Evolutionary conservation across 2,797 vertebrate species (phyloP).

Genomic region (Danio tinwini): DNA sequence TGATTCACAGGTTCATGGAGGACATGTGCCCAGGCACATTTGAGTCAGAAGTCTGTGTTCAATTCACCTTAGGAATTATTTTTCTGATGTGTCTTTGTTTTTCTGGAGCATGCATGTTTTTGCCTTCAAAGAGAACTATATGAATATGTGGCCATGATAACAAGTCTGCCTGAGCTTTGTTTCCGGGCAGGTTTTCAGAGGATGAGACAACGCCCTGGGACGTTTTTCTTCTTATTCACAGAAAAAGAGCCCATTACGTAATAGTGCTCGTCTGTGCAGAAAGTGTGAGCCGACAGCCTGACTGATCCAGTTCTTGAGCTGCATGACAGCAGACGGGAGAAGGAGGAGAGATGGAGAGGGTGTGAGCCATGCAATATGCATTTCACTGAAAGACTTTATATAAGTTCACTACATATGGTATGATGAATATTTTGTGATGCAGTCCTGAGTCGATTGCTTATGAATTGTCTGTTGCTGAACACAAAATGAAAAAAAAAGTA

Average conservation of each 20-base stretch:
- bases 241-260: conserved; percentile 62
- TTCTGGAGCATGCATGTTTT: neutral
- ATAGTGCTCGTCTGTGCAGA: conserved; percentile 57
- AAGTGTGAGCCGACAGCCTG: conserved; percentile 59
- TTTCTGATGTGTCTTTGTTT: neutral
- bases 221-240: conserved; percentile 47
- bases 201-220: conserved; percentile 61
- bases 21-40: conserved; percentile 15
- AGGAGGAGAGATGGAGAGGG: conserved; percentile 40
- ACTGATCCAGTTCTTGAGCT: conserved; percentile 58
- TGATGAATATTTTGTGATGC: neutral
- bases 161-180: conserved; percentile 50
- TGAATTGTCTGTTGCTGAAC: no score
- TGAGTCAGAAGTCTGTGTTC: neutral
- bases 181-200: conserved; percentile 66
- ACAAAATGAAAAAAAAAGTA: no score
- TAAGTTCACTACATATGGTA: neutral
- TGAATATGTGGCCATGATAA: neutral
- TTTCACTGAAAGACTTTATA: conserved; percentile 32
- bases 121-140: neutral
- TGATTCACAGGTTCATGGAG: conserved; percentile 8
- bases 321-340: conserved; percentile 51
- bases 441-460: no score
- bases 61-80: neutral
- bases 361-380: conserved; percentile 40